These are phyloP conservation scores for Planococcus citri DNA, from an alignment of 1,140 invertebrate species.

Conservation along the genomic window DNA sequence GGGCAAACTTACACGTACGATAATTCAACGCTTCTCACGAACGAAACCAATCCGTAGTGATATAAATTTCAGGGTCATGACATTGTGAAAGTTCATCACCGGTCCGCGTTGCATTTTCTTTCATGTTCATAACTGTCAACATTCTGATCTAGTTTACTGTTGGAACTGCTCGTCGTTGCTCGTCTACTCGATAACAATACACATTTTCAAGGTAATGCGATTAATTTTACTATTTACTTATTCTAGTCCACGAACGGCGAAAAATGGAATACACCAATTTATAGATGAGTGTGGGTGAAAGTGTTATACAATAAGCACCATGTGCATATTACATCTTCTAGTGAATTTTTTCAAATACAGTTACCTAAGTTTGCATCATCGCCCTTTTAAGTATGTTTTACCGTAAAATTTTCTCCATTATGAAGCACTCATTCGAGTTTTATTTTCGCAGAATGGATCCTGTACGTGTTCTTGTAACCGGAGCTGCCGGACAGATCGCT, in stretches of 20 bases:
- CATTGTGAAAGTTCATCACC: background rate
- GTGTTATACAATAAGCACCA: background rate
- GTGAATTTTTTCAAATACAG: background rate
- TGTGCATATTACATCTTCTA: background rate
- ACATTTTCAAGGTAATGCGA: background rate
- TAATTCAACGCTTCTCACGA: no score
- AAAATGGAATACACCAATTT: no score
- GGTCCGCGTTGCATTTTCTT: background rate
- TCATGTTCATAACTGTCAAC: background rate
- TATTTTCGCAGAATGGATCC: constrained; percentile 42
- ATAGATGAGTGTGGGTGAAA: no score
- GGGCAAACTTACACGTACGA: no score
- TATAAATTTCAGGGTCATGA: background rate
- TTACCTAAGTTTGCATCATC: background rate
- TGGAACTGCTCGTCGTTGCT: background rate
- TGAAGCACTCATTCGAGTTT: background rate
- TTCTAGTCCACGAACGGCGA: background rate
- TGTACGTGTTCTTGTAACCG: constrained; percentile 89
- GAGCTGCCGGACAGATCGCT: constrained; percentile 96
- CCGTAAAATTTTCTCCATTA: background rate
- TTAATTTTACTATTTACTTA: background rate
- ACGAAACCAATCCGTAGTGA: background rate
- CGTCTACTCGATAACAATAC: background rate
- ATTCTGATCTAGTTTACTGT: background rate
- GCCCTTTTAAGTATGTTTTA: background rate